These are phyloP conservation scores for Chelon auratus DNA, from an alignment of 2,797 vertebrate species.

Conservation along the genomic window DNA sequence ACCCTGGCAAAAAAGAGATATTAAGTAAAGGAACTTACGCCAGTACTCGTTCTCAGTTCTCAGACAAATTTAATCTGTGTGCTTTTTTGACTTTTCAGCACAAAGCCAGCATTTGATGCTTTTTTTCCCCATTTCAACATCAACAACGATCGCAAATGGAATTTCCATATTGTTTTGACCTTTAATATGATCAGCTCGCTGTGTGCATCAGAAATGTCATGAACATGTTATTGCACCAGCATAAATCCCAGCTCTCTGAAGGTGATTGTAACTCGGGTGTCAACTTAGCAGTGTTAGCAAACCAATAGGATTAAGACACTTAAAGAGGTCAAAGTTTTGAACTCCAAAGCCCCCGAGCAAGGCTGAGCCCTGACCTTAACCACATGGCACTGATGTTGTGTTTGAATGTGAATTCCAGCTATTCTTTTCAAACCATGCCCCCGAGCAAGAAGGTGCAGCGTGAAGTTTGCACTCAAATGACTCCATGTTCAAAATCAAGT, in stretches of 20 bases:
- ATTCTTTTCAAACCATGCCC: neutral
- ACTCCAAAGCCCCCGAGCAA: constrained; percentile 55
- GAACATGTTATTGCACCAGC: constrained; percentile 14
- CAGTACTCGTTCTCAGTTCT: no score
- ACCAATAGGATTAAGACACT: constrained; percentile 64
- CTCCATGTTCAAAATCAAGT: neutral
- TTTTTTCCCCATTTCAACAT: no score
- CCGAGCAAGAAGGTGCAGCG: no score
- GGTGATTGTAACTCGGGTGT: constrained; percentile 45
- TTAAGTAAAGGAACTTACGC: no score
- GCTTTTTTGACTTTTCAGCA: no score
- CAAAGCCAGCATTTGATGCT: no score
- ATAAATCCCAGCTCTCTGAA: constrained; percentile 30
- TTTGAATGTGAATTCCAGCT: constrained; percentile 22
- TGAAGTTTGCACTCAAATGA: no score
- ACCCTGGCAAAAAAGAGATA: constrained; percentile 23
- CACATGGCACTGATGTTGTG: constrained; percentile 35
- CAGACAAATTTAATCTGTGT: no score
- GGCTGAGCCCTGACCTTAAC: constrained; percentile 38
- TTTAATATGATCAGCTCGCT: no score
- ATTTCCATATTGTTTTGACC: no score
- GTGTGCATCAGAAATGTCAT: neutral
- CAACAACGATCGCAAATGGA: no score
- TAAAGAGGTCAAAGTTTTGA: constrained; percentile 64
- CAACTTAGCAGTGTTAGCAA: constrained; percentile 63